Evolutionary conservation across 2,888 invertebrate species (phyloP).

Genomic region (Eurytoma adleriae): DNA sequence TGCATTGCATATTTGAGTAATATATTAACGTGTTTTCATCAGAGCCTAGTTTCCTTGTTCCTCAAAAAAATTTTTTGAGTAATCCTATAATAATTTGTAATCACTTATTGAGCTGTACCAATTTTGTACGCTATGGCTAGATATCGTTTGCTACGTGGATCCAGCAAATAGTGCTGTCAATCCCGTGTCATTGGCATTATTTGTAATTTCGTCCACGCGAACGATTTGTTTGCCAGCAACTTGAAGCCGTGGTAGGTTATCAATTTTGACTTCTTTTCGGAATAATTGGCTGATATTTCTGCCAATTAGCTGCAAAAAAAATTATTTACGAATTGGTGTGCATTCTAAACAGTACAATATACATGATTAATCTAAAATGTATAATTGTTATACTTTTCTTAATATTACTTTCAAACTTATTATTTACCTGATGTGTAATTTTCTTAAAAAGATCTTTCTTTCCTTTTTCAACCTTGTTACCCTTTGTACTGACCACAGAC

Average conservation of each 20-base stretch:
- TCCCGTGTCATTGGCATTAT: conserved; percentile 69
- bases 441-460: conserved; percentile 95
- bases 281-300: conserved; percentile 92
- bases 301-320: conserved; percentile 83
- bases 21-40: conserved; percentile 25
- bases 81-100: conserved; percentile 50
- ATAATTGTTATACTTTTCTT: background rate
- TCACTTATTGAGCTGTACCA: conserved; percentile 62
- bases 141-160: conserved; percentile 72
- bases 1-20: conserved; percentile 4
- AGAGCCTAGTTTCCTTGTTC: conserved; percentile 42
- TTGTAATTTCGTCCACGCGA: conserved; percentile 71
- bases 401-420: background rate
- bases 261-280: conserved; percentile 90
- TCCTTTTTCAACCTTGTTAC: conserved; percentile 90
- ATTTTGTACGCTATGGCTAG: conserved; percentile 61
- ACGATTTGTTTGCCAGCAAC: conserved; percentile 68
- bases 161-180: conserved; percentile 73
- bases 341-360: background rate
- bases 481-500: conserved; percentile 81
- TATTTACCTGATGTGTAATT: conserved; percentile 85
- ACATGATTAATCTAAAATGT: background rate
- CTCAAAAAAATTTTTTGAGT: conserved; percentile 36
- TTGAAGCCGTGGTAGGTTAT: conserved; percentile 87
- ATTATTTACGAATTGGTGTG: background rate